phyloP scores from a whole-genome alignment of 2,888 invertebrate genomes.

The Muscina levida region DNA sequence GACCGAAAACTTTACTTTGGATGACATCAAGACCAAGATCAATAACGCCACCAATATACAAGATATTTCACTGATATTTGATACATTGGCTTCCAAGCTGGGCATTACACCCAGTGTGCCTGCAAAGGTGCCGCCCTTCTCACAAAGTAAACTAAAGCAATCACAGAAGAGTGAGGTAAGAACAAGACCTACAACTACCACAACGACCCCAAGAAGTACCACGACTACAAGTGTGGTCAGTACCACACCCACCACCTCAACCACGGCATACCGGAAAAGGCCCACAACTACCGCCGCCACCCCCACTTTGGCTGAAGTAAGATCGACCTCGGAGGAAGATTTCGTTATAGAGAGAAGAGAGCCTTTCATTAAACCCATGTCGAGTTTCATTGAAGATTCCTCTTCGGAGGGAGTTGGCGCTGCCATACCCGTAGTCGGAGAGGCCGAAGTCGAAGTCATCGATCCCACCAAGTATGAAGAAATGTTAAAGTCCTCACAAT shows the following conservation, averaged over 20 bases:
- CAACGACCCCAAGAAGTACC: constrained; percentile 50
- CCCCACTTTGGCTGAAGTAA: constrained; percentile 38
- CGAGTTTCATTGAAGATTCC: constrained; percentile 73
- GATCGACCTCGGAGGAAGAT: constrained; percentile 66
- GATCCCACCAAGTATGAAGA: constrained; percentile 80
- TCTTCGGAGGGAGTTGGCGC: constrained; percentile 74
- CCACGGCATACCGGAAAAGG: not conserved
- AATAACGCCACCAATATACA: constrained; percentile 80
- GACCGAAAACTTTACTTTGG: constrained; percentile 71
- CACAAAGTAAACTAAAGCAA: constrained; percentile 77
- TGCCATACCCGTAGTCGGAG: constrained; percentile 77
- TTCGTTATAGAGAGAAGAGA: constrained; percentile 67
- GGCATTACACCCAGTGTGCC: constrained; percentile 78
- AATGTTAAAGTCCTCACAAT: constrained; percentile 77
- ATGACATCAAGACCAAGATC: constrained; percentile 75
- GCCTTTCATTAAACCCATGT: constrained; percentile 74
- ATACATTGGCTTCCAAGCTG: constrained; percentile 82
- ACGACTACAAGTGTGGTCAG: constrained; percentile 52
- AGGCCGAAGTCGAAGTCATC: constrained; percentile 79
- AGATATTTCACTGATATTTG: constrained; percentile 85
- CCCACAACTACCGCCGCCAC: constrained; percentile 48
- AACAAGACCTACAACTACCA: constrained; percentile 43
- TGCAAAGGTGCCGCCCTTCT: constrained; percentile 78
- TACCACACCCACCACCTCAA: constrained; percentile 36
- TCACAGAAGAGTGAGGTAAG: constrained; percentile 71